Conservation (phyloP, 2,113 vertebrate species). For the Siniperca knerii region DNA sequence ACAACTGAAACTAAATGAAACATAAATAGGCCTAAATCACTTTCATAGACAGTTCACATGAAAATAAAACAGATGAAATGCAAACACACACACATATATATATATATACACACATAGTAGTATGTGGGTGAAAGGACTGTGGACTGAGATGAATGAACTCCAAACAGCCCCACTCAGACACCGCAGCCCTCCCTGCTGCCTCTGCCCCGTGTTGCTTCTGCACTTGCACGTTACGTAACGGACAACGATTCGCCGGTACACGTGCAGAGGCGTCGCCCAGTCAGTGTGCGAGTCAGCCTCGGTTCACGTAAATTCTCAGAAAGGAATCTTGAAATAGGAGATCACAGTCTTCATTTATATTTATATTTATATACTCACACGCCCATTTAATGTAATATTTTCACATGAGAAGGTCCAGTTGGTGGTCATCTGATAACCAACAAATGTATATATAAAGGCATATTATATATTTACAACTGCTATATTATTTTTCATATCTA, state of each 20-base stretch:
- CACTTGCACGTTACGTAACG: conserved; percentile 58
- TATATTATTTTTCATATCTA: background rate
- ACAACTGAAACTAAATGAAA: background rate
- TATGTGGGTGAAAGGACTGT: background rate
- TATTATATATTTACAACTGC: background rate
- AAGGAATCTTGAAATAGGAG: conserved; percentile 19
- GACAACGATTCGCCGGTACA: conserved; percentile 58
- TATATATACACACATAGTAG: too few relatives aligned
- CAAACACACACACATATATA: too few relatives aligned
- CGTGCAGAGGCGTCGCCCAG: conserved; percentile 65
- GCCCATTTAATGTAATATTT: background rate
- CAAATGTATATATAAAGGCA: background rate
- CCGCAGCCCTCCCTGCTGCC: conserved; percentile 10
- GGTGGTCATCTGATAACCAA: background rate
- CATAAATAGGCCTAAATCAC: too few relatives aligned
- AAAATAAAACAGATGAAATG: background rate
- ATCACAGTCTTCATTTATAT: background rate
- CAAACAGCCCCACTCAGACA: background rate
- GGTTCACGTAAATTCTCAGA: conserved; percentile 59
- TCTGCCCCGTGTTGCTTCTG: background rate
- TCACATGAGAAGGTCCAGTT: background rate
- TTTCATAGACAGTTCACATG: background rate
- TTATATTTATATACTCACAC: background rate
- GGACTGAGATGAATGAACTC: conserved; percentile 50
- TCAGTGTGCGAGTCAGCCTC: conserved; percentile 18